These are phyloP conservation scores for Poliocrania exsul DNA, from an alignment of 2,797 vertebrate species.

Conservation along the genomic window DNA sequence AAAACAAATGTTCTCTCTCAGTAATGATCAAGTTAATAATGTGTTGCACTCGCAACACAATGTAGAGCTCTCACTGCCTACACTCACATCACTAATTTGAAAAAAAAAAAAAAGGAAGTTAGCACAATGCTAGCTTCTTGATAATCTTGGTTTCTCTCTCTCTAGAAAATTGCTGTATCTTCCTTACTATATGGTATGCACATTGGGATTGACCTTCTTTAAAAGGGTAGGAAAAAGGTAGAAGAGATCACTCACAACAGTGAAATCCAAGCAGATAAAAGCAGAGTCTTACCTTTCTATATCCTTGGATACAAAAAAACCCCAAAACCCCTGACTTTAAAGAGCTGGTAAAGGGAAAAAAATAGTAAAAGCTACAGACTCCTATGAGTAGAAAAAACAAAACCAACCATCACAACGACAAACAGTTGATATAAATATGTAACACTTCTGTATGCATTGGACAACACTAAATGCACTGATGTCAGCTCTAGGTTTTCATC, in stretches of 20 bases:
- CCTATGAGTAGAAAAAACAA: background rate
- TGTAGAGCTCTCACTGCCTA: background rate
- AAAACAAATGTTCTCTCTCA: constrained; percentile 9
- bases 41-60: background rate
- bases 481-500: background rate
- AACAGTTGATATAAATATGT: background rate
- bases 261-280: constrained; percentile 30
- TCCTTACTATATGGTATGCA: background rate
- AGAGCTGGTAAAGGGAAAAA: background rate
- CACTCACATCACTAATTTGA: background rate
- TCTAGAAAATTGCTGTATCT: constrained; percentile 15
- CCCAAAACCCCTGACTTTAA: background rate
- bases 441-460: background rate
- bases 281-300: background rate
- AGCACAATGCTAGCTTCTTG: background rate
- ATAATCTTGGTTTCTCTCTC: background rate
- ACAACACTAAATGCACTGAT: background rate
- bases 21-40: constrained; percentile 1
- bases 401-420: background rate
- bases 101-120: background rate
- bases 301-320: background rate
- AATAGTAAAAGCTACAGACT: background rate
- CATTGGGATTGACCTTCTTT: background rate
- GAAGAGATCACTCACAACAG: background rate
- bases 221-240: background rate